Evolutionary conservation across 2,888 invertebrate species (phyloP).

Genomic region (Trissolcus japonicus): DNA sequence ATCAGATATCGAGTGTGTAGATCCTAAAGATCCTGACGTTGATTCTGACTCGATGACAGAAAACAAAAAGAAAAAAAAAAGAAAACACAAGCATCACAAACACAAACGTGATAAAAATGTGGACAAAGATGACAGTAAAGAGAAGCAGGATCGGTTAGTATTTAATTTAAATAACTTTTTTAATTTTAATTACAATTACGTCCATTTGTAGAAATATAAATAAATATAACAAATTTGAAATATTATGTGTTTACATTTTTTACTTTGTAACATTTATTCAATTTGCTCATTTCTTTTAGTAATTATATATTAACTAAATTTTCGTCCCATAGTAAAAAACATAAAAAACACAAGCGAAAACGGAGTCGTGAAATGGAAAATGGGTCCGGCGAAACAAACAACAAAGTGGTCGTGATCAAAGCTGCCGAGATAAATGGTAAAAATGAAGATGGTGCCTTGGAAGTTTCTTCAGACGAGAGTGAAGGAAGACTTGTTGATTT

Average conservation of each 20-base stretch:
- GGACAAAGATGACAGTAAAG: slow-evolving; percentile 68
- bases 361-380: slow-evolving; percentile 69
- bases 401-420: slow-evolving; percentile 57
- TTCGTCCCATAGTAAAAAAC: slow-evolving; percentile 67
- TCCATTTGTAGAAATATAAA: neutral
- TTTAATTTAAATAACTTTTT: neutral
- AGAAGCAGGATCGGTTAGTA: slow-evolving; percentile 61
- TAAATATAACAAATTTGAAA: no score
- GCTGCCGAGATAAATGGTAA: slow-evolving; percentile 70
- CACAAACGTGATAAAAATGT: slow-evolving; percentile 73
- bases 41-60: slow-evolving; percentile 67
- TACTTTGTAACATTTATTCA: neutral
- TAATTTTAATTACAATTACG: neutral
- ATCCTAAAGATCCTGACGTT: slow-evolving; percentile 64
- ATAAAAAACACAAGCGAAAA: slow-evolving; percentile 73
- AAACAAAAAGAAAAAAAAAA: slow-evolving; percentile 72
- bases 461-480: slow-evolving; percentile 73
- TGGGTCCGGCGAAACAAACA: slow-evolving; percentile 65
- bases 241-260: neutral
- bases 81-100: slow-evolving; percentile 74
- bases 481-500: slow-evolving; percentile 74
- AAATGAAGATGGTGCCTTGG: slow-evolving; percentile 64
- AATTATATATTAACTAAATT: neutral
- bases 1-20: slow-evolving; percentile 71
- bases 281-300: no score